phyloP scores from a whole-genome alignment of 2,797 vertebrate species.

The Salmo trutta region DNA sequence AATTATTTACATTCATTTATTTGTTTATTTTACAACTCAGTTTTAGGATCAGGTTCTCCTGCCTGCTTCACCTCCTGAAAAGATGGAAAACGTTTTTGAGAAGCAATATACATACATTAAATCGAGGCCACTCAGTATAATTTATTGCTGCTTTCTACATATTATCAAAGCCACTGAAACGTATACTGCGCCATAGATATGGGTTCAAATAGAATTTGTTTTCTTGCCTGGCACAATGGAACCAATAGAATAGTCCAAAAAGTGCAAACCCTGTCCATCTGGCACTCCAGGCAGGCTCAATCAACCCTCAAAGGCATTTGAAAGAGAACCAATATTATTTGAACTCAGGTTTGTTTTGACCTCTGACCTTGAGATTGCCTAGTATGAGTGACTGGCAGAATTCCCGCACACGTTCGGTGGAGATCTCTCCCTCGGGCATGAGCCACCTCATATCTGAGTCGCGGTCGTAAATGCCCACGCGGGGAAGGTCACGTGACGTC shows the following conservation, averaged over 20 bases:
- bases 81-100: neutral
- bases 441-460: conserved; percentile 81
- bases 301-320: neutral
- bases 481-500: conserved; percentile 82
- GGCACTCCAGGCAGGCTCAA: neutral
- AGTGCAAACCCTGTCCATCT: neutral
- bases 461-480: conserved; percentile 81
- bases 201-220: neutral
- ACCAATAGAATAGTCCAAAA: neutral
- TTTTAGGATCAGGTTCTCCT: conserved; percentile 60
- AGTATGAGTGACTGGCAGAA: conserved; percentile 82
- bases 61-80: conserved; percentile 69
- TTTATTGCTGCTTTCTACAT: neutral
- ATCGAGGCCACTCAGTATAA: no score
- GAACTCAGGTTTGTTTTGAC: neutral
- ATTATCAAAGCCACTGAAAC: neutral
- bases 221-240: neutral
- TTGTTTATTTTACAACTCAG: conserved; percentile 68
- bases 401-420: conserved; percentile 70
- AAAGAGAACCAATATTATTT: neutral
- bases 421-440: conserved; percentile 75
- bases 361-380: conserved; percentile 74
- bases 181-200: neutral
- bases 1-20: conserved; percentile 36
- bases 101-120: no score